Percentiles rank a stretch among this genome's conserved stretches.
These are phyloP conservation scores for Caenorhabditis tropicalis DNA, from an alignment of 1,140 invertebrate species.

Conservation along the genomic window DNA sequence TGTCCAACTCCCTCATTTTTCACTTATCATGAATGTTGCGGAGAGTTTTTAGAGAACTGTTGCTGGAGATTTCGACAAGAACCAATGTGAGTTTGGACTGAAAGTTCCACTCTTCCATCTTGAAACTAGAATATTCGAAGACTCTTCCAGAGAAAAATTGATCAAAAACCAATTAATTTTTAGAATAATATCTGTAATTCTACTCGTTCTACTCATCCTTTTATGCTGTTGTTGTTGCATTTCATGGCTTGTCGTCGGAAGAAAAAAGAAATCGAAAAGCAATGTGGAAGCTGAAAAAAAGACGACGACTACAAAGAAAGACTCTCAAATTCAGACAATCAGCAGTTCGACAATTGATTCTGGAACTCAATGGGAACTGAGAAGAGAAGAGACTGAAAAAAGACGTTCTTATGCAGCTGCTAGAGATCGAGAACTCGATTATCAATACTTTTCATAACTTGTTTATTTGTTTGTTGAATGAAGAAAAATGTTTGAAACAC, in stretches of 20 bases:
- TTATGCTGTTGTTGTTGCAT: constrained; percentile 14
- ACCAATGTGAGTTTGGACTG: background rate
- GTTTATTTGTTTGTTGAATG: background rate
- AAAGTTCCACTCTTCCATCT: no score
- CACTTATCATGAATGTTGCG: constrained; percentile 22
- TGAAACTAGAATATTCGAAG: background rate
- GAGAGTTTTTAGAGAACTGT: constrained; percentile 25
- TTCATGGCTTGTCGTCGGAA: background rate
- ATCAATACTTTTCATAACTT: constrained; percentile 14
- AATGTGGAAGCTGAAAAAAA: background rate
- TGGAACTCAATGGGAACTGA: constrained; percentile 34
- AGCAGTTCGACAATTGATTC: constrained; percentile 40
- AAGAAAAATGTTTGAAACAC: no score
- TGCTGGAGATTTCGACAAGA: constrained; percentile 19
- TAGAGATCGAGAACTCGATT: constrained; percentile 29
- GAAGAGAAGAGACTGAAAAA: constrained; percentile 1
- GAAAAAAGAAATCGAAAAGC: constrained; percentile 19
- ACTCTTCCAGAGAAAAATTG: background rate
- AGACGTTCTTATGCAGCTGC: constrained; percentile 16
- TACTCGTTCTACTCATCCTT: background rate
- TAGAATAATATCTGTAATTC: background rate
- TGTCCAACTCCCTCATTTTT: constrained; percentile 17
- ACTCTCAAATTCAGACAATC: constrained; percentile 26
- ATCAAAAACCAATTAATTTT: no score
- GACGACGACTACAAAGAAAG: background rate